A percentile compares a stretch with the other conserved stretches of the same genome.
These are phyloP conservation scores for Rutpela maculata DNA, from an alignment of 2,888 invertebrate genomes.

Conservation along the genomic window DNA sequence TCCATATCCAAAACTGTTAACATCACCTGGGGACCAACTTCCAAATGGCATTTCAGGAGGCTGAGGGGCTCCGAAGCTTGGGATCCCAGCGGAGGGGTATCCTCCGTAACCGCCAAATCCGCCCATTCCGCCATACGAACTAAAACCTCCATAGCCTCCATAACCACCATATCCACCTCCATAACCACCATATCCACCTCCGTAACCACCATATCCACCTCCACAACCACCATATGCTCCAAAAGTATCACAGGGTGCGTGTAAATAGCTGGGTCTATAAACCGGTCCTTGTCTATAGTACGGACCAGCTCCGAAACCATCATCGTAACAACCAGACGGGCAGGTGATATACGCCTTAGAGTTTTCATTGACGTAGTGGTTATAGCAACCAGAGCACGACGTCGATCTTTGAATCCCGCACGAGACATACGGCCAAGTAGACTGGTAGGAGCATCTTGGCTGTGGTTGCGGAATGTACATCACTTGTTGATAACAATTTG, in stretches of 20 bases:
- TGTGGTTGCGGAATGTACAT: slow-evolving; percentile 71
- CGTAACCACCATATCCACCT: slow-evolving; percentile 31
- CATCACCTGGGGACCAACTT: slow-evolving; percentile 23
- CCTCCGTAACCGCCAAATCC: background rate
- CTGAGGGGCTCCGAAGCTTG: background rate
- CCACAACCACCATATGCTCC: slow-evolving; percentile 18
- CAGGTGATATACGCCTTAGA: slow-evolving; percentile 56
- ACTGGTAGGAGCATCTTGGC: slow-evolving; percentile 68
- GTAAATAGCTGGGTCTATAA: slow-evolving; percentile 64
- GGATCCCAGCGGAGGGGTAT: background rate
- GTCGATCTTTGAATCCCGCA: slow-evolving; percentile 62
- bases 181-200: slow-evolving; percentile 14
- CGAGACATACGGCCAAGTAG: slow-evolving; percentile 70
- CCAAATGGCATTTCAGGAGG: slow-evolving; percentile 11
- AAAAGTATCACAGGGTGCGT: slow-evolving; percentile 52
- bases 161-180: background rate
- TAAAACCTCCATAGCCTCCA: slow-evolving; percentile 21
- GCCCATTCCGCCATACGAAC: slow-evolving; percentile 8
- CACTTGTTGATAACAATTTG: slow-evolving; percentile 65
- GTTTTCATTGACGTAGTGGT: slow-evolving; percentile 61
- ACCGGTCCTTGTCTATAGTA: slow-evolving; percentile 68
- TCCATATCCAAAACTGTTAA: slow-evolving; percentile 6
- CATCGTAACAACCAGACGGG: slow-evolving; percentile 68
- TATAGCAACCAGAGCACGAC: slow-evolving; percentile 70
- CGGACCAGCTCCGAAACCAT: slow-evolving; percentile 65